Evolutionary conservation across 2,113 vertebrate species (phyloP).

Genomic region (Hirundichthys speculiger): DNA sequence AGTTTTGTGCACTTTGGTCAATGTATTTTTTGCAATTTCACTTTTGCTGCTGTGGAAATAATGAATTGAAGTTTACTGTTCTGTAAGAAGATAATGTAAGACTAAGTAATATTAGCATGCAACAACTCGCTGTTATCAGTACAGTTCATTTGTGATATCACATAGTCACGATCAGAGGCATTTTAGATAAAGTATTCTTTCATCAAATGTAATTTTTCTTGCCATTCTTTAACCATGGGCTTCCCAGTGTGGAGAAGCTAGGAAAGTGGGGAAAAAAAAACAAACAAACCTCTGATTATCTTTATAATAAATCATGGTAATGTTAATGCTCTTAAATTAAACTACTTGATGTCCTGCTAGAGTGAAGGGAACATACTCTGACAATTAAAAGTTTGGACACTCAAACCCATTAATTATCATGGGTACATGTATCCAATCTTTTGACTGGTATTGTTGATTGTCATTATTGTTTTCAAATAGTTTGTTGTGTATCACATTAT

Average conservation of each 20-base stretch:
- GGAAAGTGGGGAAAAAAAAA: conserved; percentile 9
- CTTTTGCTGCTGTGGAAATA: not conserved
- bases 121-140: not conserved
- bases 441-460: not conserved
- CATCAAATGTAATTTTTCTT: conserved; percentile 5
- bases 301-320: conserved; percentile 15
- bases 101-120: conserved; percentile 5
- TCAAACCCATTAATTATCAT: not conserved
- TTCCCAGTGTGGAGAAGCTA: conserved; percentile 30
- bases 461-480: conserved; percentile 13
- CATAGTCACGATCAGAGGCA: not conserved
- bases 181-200: conserved; percentile 7
- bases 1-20: conserved; percentile 13
- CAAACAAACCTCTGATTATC: conserved; percentile 9
- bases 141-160: not conserved
- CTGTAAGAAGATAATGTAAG: not conserved
- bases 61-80: not conserved
- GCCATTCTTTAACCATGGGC: conserved; percentile 17
- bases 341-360: not conserved
- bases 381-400: not conserved
- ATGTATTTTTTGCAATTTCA: not conserved
- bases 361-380: not conserved
- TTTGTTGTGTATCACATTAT: conserved; percentile 15
- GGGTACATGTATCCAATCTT: not conserved
- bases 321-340: not conserved